Evolutionary conservation across 2,113 vertebrate genomes (phyloP), one percentile per base, ranked within the genome.

Genomic region (Sinocyclocheilus anophthalmus): DNA sequence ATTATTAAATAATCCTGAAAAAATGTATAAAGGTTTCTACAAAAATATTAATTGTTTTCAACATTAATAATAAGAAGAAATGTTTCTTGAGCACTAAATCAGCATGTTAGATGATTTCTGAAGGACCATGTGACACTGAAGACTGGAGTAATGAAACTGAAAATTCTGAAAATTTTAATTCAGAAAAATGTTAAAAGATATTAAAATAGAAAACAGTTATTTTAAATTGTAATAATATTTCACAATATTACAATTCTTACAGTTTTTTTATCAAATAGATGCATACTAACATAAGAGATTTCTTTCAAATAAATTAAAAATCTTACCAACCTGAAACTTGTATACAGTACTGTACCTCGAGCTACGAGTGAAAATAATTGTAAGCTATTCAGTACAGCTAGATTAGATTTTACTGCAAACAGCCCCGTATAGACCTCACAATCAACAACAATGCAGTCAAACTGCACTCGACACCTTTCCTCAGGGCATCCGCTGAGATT

Each of bases 381-480:
- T 18, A 37, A 78, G 26, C 20, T 39, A 42, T 33, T 61, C 18
- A 73, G 20, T 61, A n/a, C 3, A 59, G 76, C 77, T 39, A 72
- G 57, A 80, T 39, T 80, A 3, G 22, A 80, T 80, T 61, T 63
- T 16, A 80, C 55, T 61, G 77, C 33, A 13, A 37, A 59, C 5
- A 61, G 33, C 20, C 33, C 77, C 22, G 12, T 61, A 39, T 16
- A 80, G 57, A 80, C 77, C 30, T 42, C 77, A 39, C 77, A 42
- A 80, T 80, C 57, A 63, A 63, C 57, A 80, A 24, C 57, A 42
- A 61, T 63, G 57, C 55, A 80, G 55, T 80, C 77, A 63, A 80
- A 42, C 70, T 42, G 37, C 70, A 42, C 70, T 73, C 37, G n/a
- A 16, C 20, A 39, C 3, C 22, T 80, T 61, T n/a, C 77, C 33